phyloP scores from a whole-genome alignment of 2,113 vertebrate genomes.

The Ictalurus punctatus region DNA sequence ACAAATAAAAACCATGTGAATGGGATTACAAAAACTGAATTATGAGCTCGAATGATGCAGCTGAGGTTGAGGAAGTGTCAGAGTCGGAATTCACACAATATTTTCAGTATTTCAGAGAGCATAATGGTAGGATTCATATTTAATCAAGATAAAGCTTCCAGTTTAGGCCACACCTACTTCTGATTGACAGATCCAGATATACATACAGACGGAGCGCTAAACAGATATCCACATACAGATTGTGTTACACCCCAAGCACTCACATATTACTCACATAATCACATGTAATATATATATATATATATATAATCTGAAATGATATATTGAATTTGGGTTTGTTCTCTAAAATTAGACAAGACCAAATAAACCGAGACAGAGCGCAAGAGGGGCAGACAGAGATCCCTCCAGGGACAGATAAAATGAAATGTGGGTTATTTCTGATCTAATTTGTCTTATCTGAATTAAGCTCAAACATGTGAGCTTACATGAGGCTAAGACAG shows the following conservation, averaged over 20 bases:
- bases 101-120: background rate
- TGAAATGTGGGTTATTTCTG: conserved; percentile 31
- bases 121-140: background rate
- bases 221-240: background rate
- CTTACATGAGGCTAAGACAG: background rate
- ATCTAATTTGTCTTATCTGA: conserved; percentile 37
- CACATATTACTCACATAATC: background rate
- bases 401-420: conserved; percentile 31
- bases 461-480: background rate
- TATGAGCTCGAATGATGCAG: background rate
- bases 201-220: background rate
- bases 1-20: background rate
- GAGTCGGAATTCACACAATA: background rate
- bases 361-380: conserved; percentile 23
- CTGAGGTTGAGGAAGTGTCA: background rate
- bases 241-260: background rate
- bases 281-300: background rate
- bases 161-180: background rate
- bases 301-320: background rate
- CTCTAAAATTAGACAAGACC: conserved; percentile 20
- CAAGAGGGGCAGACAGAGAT: background rate
- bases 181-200: background rate
- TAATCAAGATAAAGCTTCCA: background rate
- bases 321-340: conserved; percentile 5
- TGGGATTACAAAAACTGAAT: background rate